Evolutionary conservation across 2,113 vertebrate species (phyloP).

Genomic region (Sylvilagus bachmani): DNA sequence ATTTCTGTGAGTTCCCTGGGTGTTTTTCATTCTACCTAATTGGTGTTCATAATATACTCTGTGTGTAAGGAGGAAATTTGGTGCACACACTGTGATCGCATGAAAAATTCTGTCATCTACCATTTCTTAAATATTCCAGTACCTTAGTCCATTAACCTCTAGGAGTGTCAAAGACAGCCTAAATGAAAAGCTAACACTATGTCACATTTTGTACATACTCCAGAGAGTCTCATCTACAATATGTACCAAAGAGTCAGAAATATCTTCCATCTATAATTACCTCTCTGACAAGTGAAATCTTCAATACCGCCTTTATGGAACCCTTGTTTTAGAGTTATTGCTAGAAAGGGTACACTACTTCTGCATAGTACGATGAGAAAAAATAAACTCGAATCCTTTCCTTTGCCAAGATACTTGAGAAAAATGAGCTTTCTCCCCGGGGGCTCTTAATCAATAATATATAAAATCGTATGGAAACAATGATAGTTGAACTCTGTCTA

Average conservation of each 20-base stretch:
- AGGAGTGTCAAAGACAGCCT: constrained; percentile 16
- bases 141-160: constrained; percentile 41
- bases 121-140: constrained; percentile 54
- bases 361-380: neutral
- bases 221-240: constrained; percentile 31
- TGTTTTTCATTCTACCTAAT: constrained; percentile 55
- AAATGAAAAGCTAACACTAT: constrained; percentile 48
- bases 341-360: neutral
- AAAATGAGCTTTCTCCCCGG: constrained; percentile 67
- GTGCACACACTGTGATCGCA: neutral
- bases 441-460: constrained; percentile 66
- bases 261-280: constrained; percentile 28
- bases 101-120: constrained; percentile 51
- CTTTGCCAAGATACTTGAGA: constrained; percentile 66
- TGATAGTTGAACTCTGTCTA: constrained; percentile 64
- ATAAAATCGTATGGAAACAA: constrained; percentile 58
- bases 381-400: neutral
- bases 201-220: constrained; percentile 17
- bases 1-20: constrained; percentile 29
- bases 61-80: neutral
- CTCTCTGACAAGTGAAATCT: constrained; percentile 55
- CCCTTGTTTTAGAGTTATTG: constrained; percentile 40
- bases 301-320: constrained; percentile 25
- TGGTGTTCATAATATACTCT: constrained; percentile 17
- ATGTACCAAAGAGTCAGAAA: constrained; percentile 21